A percentile compares a stretch with the other conserved stretches of the same genome.
phyloP scores from a whole-genome alignment of 30 jellyfish, hydroid and myxozoan genomes.

The Aurelia coerulea region DNA sequence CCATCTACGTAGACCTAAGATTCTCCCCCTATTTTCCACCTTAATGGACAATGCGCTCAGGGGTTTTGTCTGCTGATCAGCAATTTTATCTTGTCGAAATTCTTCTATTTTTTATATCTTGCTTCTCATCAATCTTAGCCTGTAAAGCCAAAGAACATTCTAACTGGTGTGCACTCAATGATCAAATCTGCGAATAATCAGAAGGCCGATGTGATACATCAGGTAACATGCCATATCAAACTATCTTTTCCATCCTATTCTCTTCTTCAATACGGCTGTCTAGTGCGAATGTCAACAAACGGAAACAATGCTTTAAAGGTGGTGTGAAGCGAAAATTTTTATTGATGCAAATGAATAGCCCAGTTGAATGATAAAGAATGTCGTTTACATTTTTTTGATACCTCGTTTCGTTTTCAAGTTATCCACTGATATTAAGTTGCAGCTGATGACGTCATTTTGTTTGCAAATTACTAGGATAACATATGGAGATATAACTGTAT shows the following conservation, averaged over 20 bases:
- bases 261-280: background rate
- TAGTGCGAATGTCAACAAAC: background rate
- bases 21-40: background rate
- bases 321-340: no score
- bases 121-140: constrained; percentile 9
- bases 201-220: background rate
- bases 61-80: background rate
- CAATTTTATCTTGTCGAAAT: background rate
- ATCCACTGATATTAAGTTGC: no score
- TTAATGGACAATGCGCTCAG: background rate
- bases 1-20: no score
- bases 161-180: constrained; percentile 40
- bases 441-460: no score
- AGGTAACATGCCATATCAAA: background rate
- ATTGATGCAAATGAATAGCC: no score
- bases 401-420: no score
- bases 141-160: constrained; percentile 25
- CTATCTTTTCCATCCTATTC: background rate
- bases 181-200: constrained; percentile 47
- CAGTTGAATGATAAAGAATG: no score
- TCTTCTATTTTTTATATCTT: background rate
- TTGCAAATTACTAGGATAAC: no score
- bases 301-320: background rate
- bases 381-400: no score
- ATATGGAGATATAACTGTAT: no score